Evolutionary conservation across 2,113 vertebrate genomes (phyloP).

Genomic region (Cavia aperea): DNA sequence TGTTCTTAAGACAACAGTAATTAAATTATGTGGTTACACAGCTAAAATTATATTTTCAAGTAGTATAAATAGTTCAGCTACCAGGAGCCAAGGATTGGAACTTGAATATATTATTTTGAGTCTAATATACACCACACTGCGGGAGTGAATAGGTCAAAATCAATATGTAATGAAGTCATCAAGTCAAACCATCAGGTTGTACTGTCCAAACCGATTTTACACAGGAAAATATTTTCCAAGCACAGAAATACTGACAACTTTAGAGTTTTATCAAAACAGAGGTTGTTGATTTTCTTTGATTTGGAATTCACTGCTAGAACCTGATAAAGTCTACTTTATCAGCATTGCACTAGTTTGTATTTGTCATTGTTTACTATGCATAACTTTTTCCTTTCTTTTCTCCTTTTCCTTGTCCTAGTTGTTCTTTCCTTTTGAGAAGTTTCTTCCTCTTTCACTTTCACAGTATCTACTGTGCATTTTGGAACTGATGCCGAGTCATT

Average conservation of each 20-base stretch:
- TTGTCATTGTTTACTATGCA: not conserved
- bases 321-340: not conserved
- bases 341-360: not conserved
- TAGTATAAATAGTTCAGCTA: not conserved
- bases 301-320: not conserved
- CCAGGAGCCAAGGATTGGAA: fast-evolving
- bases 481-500: not conserved
- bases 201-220: not conserved
- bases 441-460: too few species aligned
- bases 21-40: not conserved
- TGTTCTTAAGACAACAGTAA: not conserved
- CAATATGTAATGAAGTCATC: not conserved
- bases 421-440: too few species aligned
- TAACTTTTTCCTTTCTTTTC: too few species aligned
- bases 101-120: not conserved
- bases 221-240: not conserved
- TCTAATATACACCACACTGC: not conserved
- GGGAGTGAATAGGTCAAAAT: not conserved
- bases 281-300: not conserved
- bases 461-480: too few species aligned
- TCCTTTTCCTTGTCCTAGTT: too few species aligned
- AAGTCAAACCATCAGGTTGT: not conserved
- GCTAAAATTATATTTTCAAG: not conserved
- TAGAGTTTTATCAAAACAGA: not conserved
- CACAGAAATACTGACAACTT: not conserved